These are phyloP conservation scores for Sebastes goodei DNA, from an alignment of 2,797 vertebrate genomes.

Conservation along the genomic window DNA sequence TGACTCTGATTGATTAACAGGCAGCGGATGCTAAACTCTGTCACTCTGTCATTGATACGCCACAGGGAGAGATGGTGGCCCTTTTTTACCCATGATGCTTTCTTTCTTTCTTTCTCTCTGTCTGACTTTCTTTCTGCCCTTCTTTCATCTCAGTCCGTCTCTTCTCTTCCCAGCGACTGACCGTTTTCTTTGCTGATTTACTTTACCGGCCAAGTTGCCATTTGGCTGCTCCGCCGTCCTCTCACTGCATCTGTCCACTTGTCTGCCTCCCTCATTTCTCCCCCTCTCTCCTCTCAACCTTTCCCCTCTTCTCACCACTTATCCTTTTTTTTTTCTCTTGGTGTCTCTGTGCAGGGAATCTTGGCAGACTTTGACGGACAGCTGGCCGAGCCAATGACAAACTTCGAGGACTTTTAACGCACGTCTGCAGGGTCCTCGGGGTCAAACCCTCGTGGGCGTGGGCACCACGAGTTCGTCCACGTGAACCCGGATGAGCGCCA, in stretches of 20 bases:
- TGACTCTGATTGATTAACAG: neutral
- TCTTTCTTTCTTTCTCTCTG: neutral
- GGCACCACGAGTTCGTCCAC: neutral
- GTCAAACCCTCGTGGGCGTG: neutral
- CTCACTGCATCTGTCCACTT: neutral
- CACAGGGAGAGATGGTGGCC: neutral
- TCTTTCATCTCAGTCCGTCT: neutral
- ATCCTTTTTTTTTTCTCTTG: neutral
- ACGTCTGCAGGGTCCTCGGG: neutral
- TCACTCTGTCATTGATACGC: neutral
- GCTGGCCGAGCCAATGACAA: conserved; percentile 31
- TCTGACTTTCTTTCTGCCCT: neutral
- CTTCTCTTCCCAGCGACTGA: neutral
- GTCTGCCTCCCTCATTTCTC: neutral
- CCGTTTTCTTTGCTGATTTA: neutral
- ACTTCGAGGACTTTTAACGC: neutral
- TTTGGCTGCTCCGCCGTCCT: neutral
- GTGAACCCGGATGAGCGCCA: conserved; percentile 34
- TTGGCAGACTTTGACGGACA: conserved; percentile 13
- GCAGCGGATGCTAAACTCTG: neutral
- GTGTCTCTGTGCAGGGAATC: conserved; percentile 24
- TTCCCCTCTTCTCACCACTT: neutral
- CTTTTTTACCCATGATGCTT: neutral
- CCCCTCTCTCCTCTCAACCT: neutral
- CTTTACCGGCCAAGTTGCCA: neutral